phyloP scores from a whole-genome alignment of 2,797 vertebrate genomes.

The Moxostoma hubbsi region DNA sequence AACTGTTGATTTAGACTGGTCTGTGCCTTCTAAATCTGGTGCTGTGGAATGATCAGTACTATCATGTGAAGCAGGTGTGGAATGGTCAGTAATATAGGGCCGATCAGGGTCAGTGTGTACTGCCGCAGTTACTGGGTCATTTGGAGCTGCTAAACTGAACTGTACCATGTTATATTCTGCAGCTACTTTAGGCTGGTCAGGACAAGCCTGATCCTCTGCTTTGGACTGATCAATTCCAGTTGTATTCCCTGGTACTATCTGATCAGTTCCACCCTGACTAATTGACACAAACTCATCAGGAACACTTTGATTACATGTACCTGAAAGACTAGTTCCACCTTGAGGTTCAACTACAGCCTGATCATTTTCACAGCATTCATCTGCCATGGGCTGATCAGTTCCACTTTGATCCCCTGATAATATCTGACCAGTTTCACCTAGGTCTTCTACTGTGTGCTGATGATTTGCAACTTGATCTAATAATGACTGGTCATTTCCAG shows the following conservation, averaged over 20 bases:
- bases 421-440: neutral
- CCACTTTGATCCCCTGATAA: neutral
- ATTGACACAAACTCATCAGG: no score
- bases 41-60: conserved; percentile 15
- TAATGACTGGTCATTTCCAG: no score
- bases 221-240: conserved; percentile 31
- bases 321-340: neutral
- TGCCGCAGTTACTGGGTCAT: neutral
- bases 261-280: conserved; percentile 22
- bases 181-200: conserved; percentile 1
- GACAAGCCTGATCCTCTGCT: conserved; percentile 5
- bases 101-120: neutral
- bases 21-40: conserved; percentile 25
- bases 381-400: neutral
- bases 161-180: neutral
- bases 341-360: conserved; percentile 1
- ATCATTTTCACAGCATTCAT: conserved; percentile 1
- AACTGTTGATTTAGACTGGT: conserved; percentile 3
- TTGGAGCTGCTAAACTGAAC: neutral
- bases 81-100: conserved; percentile 1
- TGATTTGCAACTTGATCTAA: no score
- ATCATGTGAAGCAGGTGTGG: conserved; percentile 4
- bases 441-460: no score
- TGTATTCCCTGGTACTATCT: conserved; percentile 46
- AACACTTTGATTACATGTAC: no score